A percentile compares a stretch with the other conserved stretches of the same genome.
These are phyloP conservation scores for Myopa tessellatipennis DNA, from an alignment of 2,888 invertebrate genomes.

Conservation along the genomic window DNA sequence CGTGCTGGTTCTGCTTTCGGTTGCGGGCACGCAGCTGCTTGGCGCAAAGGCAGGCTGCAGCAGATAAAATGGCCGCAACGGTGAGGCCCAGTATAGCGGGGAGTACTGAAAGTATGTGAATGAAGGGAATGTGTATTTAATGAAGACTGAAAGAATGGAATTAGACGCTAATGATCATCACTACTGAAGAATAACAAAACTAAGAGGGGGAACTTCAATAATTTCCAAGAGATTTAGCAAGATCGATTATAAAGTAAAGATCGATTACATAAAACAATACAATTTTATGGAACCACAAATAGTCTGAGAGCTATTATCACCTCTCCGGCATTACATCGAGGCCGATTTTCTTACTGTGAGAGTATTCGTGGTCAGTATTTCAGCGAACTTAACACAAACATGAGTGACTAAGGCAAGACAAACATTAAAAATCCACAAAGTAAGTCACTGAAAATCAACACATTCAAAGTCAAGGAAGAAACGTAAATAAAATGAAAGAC, in stretches of 20 bases:
- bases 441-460: not conserved
- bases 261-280: not conserved
- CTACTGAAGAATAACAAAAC: not conserved
- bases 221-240: not conserved
- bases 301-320: no score
- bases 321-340: no score
- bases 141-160: not conserved
- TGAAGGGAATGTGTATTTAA: not conserved
- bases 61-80: slow-evolving; percentile 66
- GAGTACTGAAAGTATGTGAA: slow-evolving; percentile 57
- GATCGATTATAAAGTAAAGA: not conserved
- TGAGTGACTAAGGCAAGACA: not conserved
- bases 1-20: slow-evolving; percentile 65
- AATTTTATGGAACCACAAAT: not conserved
- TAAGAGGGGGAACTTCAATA: not conserved
- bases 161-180: no score
- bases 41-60: slow-evolving; percentile 66
- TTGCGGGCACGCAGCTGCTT: slow-evolving; percentile 64
- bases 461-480: not conserved
- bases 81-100: slow-evolving; percentile 67
- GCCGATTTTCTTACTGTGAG: no score
- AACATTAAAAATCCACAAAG: not conserved
- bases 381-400: no score
- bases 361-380: no score
- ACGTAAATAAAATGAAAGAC: not conserved